These are phyloP conservation scores for Tinea pellionella DNA, from an alignment of 2,888 invertebrate genomes.

Conservation along the genomic window DNA sequence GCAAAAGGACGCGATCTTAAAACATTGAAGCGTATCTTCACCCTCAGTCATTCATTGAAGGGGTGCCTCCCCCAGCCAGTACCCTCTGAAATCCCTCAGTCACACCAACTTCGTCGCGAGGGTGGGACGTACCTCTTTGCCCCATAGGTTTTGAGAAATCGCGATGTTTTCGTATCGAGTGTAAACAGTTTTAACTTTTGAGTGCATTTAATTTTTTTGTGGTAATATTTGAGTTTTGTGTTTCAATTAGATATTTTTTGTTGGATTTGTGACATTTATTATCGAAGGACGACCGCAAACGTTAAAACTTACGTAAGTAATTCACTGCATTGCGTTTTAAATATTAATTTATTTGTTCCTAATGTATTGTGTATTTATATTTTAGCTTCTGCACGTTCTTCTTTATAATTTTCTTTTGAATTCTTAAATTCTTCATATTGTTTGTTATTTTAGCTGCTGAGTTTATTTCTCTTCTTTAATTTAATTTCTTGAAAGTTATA, in stretches of 20 bases:
- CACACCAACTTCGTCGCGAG: neutral
- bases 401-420: no score
- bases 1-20: conserved; percentile 17
- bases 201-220: neutral
- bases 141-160: neutral
- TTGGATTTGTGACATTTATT: neutral
- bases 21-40: conserved; percentile 4
- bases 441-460: no score
- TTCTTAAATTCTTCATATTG: no score
- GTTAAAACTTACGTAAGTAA: conserved; percentile 59
- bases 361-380: neutral
- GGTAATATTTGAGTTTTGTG: neutral
- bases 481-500: no score
- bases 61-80: conserved; percentile 5
- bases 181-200: neutral
- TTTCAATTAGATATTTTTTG: neutral
- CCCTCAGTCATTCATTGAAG: neutral
- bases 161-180: neutral
- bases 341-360: neutral
- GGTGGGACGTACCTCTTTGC: neutral
- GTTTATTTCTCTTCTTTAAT: no score
- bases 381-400: no score
- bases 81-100: neutral
- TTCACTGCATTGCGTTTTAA: conserved; percentile 54
- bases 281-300: conserved; percentile 20